These are phyloP conservation scores for Bombus superbus DNA, from an alignment of 1,140 invertebrate species.

Conservation along the genomic window DNA sequence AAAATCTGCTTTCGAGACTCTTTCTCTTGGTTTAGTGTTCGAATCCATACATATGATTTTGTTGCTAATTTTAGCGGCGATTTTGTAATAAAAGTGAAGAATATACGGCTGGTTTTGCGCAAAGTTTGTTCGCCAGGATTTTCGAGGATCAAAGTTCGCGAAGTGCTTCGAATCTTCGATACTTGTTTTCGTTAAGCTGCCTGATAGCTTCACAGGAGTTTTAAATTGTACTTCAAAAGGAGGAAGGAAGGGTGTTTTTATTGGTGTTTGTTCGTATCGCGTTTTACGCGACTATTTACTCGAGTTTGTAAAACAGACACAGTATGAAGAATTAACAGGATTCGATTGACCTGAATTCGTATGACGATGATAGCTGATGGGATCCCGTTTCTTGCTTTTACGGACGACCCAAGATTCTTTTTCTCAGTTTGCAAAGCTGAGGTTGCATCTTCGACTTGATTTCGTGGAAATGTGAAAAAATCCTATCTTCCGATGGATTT, in stretches of 20 bases:
- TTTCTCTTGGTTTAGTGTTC: neutral
- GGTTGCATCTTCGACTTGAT: neutral
- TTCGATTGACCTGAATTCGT: constrained; percentile 13
- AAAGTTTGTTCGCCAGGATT: neutral
- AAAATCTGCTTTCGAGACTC: neutral
- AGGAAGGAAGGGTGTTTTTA: neutral
- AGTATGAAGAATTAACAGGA: neutral
- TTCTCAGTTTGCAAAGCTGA: neutral
- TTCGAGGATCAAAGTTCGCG: neutral
- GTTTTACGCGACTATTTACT: neutral
- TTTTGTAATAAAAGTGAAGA: neutral
- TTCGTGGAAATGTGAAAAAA: neutral
- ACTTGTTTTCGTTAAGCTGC: neutral
- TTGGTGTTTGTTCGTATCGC: neutral
- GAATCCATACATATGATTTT: neutral
- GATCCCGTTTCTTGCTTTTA: neutral
- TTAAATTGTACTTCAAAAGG: neutral
- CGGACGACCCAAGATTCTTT: no score
- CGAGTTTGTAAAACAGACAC: neutral
- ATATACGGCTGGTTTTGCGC: neutral
- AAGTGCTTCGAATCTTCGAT: neutral
- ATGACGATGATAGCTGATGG: neutral
- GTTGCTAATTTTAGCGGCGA: neutral
- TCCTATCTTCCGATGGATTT: neutral
- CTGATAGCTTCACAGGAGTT: neutral